Evolutionary conservation across 1,140 invertebrate species (phyloP), one percentile per base, ranked within the genome.

Genomic region (Pachypeltis micranthus): DNA sequence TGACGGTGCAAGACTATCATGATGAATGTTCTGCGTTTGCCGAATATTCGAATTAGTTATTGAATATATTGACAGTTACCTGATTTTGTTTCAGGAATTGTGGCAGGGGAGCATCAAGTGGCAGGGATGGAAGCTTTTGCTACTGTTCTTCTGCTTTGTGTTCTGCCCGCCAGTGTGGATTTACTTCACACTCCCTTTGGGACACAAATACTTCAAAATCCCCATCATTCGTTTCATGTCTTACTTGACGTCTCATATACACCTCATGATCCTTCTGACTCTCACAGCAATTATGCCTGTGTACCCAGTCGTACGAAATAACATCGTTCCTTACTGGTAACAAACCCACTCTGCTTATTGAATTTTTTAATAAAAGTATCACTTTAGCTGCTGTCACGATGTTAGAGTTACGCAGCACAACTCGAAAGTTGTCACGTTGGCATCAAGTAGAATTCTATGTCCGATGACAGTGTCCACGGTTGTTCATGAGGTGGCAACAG

Each of bases 161-260:
- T 77, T 96, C 24, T 91, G 92, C 71, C 96, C 96, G 26, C 90
- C 94, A 10, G 84, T 98, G 1, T 99, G 96, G 96, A 79, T 99
- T 59, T 85, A 90, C 12, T 96, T 98, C 74, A 97, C 94, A 31
- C 81, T 98, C 68, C 96, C 96, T 12, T 77, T 98, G 67, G 91
- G 91, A 23, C 93, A 96, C 77, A 90, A 90, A 74, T 97, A 95
- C 76, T 91, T 94, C 80, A 93, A 91, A 78, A 85, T 90, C 69
- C 96, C 96, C 21, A 96, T 99, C 67, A 96, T 99, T 70, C 98
- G 98, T 77, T 99, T 99, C 75, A 97, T 98, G 90, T 96, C 94
- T 14, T 97, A 98, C 76, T 81, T 99, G 58, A 97, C 96, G 0
- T 98, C 96, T 0, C 96, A 99, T 77, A 86, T 98, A 67, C 96